Conservation (phyloP, 2,888 invertebrate species). For the Mimachlamys varia region DNA sequence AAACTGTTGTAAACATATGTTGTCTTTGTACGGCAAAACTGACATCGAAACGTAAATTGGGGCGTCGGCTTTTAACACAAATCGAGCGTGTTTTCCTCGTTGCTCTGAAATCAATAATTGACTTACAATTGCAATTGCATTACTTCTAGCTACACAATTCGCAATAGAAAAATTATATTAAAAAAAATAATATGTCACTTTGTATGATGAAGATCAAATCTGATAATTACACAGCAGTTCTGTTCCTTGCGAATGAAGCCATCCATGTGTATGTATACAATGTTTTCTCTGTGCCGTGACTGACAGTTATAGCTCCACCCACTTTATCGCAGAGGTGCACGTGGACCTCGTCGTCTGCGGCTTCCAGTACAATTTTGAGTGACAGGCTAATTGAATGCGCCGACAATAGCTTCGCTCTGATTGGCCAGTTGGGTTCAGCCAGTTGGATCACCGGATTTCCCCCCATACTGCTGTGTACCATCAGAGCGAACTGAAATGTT, state of each 20-base stretch:
- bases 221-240: background rate
- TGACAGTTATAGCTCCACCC: background rate
- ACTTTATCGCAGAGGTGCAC: background rate
- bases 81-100: background rate
- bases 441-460: background rate
- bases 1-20: background rate
- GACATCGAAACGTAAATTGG: background rate
- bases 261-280: background rate
- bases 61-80: background rate
- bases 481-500: background rate
- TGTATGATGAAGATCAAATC: background rate
- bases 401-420: constrained; percentile 8
- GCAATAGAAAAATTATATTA: too few species aligned
- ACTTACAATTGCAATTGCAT: background rate
- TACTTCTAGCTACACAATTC: background rate
- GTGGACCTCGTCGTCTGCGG: background rate
- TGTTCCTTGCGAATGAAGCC: background rate
- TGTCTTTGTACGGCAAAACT: background rate
- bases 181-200: background rate
- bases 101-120: background rate
- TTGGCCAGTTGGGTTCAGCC: constrained; percentile 2
- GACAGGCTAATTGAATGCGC: constrained; percentile 31
- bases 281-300: background rate
- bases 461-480: background rate
- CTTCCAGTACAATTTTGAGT: background rate